Evolutionary conservation across 2,797 vertebrate species (phyloP).

Genomic region (Poecilia picta): DNA sequence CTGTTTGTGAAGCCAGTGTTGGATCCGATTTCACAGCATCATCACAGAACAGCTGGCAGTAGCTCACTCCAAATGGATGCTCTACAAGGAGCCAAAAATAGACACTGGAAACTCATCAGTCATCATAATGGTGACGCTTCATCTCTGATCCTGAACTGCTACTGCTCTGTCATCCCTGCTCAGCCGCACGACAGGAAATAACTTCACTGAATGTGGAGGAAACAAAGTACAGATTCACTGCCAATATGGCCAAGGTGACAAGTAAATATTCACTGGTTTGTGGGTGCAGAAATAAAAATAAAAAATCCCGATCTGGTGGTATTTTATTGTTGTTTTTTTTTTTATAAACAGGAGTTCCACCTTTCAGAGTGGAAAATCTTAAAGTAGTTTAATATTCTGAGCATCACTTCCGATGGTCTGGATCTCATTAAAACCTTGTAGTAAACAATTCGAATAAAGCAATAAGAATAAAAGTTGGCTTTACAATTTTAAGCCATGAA

Average conservation of each 20-base stretch:
- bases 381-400: neutral
- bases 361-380: neutral
- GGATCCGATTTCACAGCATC: constrained; percentile 51
- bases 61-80: constrained; percentile 44
- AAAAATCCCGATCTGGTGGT: neutral
- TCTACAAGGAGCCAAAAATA: constrained; percentile 60
- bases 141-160: constrained; percentile 38
- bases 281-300: neutral
- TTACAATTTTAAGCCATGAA: neutral
- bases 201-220: neutral
- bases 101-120: constrained; percentile 66
- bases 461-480: neutral
- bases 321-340: neutral
- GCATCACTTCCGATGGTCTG: neutral
- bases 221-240: constrained; percentile 5
- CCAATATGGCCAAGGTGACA: neutral
- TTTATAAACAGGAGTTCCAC: neutral
- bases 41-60: constrained; percentile 51
- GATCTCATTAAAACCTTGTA: neutral
- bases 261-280: neutral
- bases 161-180: constrained; percentile 43
- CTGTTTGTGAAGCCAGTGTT: constrained; percentile 44
- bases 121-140: constrained; percentile 30
- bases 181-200: constrained; percentile 22
- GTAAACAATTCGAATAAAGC: neutral